Evolutionary conservation across 2,797 vertebrate genomes (phyloP), one percentile per base, ranked within the genome.

Genomic region (Labroides dimidiatus): DNA sequence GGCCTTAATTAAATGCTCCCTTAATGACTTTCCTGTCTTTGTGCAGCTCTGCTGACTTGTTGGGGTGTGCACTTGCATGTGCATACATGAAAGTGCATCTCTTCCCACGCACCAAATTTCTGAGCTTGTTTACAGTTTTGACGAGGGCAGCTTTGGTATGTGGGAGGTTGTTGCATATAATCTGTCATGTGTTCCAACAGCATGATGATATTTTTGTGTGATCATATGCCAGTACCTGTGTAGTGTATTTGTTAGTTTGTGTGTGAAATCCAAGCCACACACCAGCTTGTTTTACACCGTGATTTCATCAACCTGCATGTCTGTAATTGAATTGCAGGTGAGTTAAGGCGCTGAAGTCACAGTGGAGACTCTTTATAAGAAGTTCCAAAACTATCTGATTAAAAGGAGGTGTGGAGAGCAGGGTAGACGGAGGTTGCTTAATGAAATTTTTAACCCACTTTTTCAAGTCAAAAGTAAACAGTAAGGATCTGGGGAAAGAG

Each of bases 1-100:
- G 69, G 81, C 86, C 87, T 92, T 93, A 94, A 94, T 94, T 93
- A 94, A 94, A 93, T 80, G 77, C 82, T 86, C 82, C 84, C 85
- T 87, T 94, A 93, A 94, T 92, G 91, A 93, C 93, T 92, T 90
- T 61, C 77, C 81, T 87, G 88, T 88, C 80, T 73, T 58, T 78
- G 87, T 84, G 78, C 72, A 77, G 86, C 81, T 85, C 81, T 82
- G 74, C 84, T 75, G 81, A 86, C 86, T 90, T 81, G 82, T 88
- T 88, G 80, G 82, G 77, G 77, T 21, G 3, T 20, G 48, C 33
- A 53, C 48, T 23, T 48, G 44, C 45, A 7, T 75, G 63, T 62
- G 48, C 50, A 4, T 23, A 39, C 55, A 3, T 54, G 36, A 44
- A 50, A 39, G 56, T 27, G 47, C 24, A 59, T 59, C 51, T 52